Base-by-base conservation (phyloP, 2,888 invertebrate genomes). In the Cheilosia variabilis region DNA sequence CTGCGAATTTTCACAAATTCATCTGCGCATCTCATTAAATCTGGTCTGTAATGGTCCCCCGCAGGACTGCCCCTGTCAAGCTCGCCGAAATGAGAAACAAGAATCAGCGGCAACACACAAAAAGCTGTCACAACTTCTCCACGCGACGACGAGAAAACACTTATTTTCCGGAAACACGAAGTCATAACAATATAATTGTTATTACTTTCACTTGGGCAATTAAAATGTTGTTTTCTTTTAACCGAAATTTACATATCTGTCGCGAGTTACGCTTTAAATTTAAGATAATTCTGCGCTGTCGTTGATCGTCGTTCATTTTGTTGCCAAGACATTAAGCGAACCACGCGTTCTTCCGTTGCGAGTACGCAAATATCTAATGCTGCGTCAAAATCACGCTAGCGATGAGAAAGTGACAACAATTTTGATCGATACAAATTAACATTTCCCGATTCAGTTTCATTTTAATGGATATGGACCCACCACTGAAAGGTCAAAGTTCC, bases 201-300 rank as follows among this genome's bases (percentile, higher is more conserved):
- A 82, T 82, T 77, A 82, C 82, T 82, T 82, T 82, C 82, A 82
- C 82, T 82, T 3, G 71, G 34, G 82, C 55, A 77, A 77, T 82
- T 82, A 82, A 77, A 77, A 65, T 27, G 1, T 66, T 31, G 31
- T 66, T 77, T 53, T 72, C 55, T 82, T 65, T 52, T 43, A 77
- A 53, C 52, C 45, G 5, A 71, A 82, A 82, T 69, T 37, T 52
- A 24, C 22, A 45, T 55, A 37, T 75, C 75, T 75, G 75, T 43
- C 37, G 27, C 22, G 43, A 34, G 53, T 68, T 58, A 19, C 1
- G 47, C 37, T 60, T 22, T 24, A 4, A 22, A 31, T 37, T 34
- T 57, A 19, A 76, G 76, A 80, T n/a, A n/a, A 80, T 47, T 41
- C 43, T 27, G 24, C 50, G 13, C 19, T 27, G 65, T 34, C n/a